These are phyloP conservation scores for Carterocephalus palaemon DNA, from an alignment of 2,888 invertebrate genomes.

Conservation along the genomic window DNA sequence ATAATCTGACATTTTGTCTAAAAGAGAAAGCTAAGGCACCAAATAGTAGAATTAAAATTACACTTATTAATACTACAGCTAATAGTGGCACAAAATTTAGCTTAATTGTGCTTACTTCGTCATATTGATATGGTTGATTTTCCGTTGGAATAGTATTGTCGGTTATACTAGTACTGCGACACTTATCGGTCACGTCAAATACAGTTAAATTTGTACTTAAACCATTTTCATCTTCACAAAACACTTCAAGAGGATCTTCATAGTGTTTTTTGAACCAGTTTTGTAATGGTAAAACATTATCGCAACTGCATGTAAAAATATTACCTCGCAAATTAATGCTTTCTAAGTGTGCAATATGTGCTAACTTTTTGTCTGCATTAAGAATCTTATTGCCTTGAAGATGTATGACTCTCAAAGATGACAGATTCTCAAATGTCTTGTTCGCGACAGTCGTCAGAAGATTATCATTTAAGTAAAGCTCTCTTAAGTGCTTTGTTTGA, in stretches of 20 bases:
- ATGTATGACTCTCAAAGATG: constrained; percentile 83
- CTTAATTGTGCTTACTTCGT: constrained; percentile 82
- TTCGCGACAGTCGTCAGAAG: constrained; percentile 84
- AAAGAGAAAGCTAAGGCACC: constrained; percentile 86
- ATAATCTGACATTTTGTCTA: constrained; percentile 87
- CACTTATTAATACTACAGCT: constrained; percentile 84
- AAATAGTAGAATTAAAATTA: constrained; percentile 84
- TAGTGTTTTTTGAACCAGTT: constrained; percentile 83
- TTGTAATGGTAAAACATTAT: constrained; percentile 81
- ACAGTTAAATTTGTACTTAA: constrained; percentile 63
- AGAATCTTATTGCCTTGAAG: constrained; percentile 87
- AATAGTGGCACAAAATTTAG: constrained; percentile 85
- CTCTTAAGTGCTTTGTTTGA: constrained; percentile 85
- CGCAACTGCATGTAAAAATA: constrained; percentile 88
- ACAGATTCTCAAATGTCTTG: constrained; percentile 85
- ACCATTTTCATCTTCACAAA: constrained; percentile 79
- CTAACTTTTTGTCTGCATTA: constrained; percentile 83
- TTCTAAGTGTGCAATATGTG: constrained; percentile 79
- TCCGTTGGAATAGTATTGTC: constrained; percentile 79
- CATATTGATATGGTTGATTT: constrained; percentile 80
- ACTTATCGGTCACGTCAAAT: constrained; percentile 69
- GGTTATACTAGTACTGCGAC: constrained; percentile 65
- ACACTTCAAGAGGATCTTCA: constrained; percentile 82
- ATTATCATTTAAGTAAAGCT: constrained; percentile 90
- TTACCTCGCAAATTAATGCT: constrained; percentile 85